These are phyloP conservation scores for Euschistus heros DNA, from an alignment of 1,140 invertebrate species.

Conservation along the genomic window DNA sequence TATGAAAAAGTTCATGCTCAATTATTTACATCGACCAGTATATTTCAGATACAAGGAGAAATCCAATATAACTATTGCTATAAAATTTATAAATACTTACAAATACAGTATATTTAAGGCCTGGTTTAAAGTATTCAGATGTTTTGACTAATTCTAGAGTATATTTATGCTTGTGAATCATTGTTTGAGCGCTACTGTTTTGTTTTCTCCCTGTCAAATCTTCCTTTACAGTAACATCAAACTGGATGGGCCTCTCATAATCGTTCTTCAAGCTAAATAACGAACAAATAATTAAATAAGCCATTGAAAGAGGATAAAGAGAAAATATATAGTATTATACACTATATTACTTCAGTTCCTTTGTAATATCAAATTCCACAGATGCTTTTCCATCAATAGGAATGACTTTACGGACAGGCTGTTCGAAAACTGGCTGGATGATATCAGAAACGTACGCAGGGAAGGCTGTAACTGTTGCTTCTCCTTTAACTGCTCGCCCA, in stretches of 20 bases:
- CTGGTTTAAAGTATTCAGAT: constrained; percentile 76
- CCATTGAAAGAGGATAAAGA: not conserved
- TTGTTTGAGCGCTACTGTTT: constrained; percentile 61
- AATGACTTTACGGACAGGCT: constrained; percentile 64
- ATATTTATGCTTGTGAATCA: constrained; percentile 69
- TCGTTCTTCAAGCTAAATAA: constrained; percentile 51
- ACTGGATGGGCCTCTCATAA: constrained; percentile 57
- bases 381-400: constrained; percentile 65
- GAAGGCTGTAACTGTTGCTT: constrained; percentile 62
- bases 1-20: no score
- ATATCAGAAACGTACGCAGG: constrained; percentile 65
- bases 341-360: constrained; percentile 47
- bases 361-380: constrained; percentile 62
- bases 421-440: constrained; percentile 66
- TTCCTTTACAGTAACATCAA: constrained; percentile 73
- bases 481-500: constrained; percentile 69
- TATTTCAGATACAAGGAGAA: no score
- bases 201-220: constrained; percentile 65
- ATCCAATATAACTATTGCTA: constrained; percentile 9
- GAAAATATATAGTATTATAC: constrained; percentile 18
- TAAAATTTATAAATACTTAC: constrained; percentile 41
- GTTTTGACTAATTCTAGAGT: constrained; percentile 72
- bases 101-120: constrained; percentile 68
- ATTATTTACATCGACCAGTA: not conserved
- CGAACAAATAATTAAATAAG: not conserved